A percentile compares a stretch with the other conserved stretches of the same genome.
Evolutionary conservation across 1,140 invertebrate genomes (phyloP).

Genomic region (Planococcus citri): DNA sequence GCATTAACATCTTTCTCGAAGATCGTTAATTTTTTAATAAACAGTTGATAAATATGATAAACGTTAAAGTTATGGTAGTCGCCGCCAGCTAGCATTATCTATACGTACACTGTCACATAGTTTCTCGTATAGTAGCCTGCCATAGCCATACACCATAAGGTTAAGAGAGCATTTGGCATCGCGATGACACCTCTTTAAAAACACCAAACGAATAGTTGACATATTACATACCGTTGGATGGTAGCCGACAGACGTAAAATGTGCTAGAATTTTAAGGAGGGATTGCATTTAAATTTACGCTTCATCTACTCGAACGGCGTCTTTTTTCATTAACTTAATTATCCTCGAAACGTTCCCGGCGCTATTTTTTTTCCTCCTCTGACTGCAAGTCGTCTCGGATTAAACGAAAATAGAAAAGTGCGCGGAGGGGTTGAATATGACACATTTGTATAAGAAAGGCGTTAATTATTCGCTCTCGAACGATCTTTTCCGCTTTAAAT

Average conservation of each 20-base stretch:
- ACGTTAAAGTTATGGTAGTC: too few relatives aligned
- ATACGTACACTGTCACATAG: too few relatives aligned
- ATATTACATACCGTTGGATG: background rate
- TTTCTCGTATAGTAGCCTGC: too few relatives aligned
- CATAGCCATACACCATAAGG: too few relatives aligned
- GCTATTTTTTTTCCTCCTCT: background rate
- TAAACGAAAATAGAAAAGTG: background rate
- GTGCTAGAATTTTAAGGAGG: background rate
- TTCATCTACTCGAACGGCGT: background rate
- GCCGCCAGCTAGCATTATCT: background rate
- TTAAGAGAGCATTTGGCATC: background rate
- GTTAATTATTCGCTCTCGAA: background rate
- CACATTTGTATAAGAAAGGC: background rate
- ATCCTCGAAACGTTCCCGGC: background rate
- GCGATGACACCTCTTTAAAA: slow-evolving; percentile 2
- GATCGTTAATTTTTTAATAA: background rate
- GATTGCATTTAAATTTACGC: slow-evolving; percentile 3
- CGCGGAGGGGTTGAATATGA: background rate
- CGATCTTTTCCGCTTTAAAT: background rate
- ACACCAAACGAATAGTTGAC: background rate
- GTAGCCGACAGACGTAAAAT: background rate
- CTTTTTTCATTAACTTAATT: slow-evolving; percentile 8
- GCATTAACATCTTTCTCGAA: background rate
- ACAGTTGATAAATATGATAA: background rate
- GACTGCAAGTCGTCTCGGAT: background rate